Evolutionary conservation across 1,140 invertebrate genomes (phyloP).

Genomic region (Apis cerana): DNA sequence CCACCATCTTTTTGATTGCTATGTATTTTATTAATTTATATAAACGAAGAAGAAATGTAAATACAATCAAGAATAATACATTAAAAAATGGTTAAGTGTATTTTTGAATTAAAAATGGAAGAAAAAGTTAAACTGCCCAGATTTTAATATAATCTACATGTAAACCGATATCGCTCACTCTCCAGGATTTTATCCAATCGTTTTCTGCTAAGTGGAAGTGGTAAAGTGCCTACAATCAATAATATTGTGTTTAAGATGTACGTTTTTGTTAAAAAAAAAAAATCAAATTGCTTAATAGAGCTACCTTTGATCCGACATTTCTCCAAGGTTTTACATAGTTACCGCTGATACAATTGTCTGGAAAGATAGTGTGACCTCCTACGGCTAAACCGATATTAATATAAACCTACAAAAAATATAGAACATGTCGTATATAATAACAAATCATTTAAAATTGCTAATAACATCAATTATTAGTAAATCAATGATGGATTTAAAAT

Average conservation of each 20-base stretch:
- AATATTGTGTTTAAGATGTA: not conserved
- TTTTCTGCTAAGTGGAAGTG: slow-evolving; percentile 80
- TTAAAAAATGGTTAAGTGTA: not conserved
- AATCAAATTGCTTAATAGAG: not conserved
- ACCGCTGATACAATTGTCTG: slow-evolving; percentile 79
- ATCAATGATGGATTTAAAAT: no score
- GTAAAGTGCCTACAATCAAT: slow-evolving; percentile 76
- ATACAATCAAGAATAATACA: not conserved
- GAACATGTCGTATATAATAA: no score
- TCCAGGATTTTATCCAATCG: slow-evolving; percentile 84
- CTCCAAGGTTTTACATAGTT: slow-evolving; percentile 86
- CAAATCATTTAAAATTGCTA: not conserved
- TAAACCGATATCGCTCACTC: slow-evolving; percentile 79
- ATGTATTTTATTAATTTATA: not conserved
- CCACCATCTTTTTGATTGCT: not conserved
- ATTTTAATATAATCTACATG: slow-evolving; percentile 85
- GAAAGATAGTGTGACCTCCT: slow-evolving; percentile 88
- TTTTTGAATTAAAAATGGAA: not conserved
- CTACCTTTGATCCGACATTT: slow-evolving; percentile 80
- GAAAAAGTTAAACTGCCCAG: slow-evolving; percentile 79
- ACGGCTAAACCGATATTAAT: slow-evolving; percentile 87
- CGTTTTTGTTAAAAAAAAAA: not conserved
- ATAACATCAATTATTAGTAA: not conserved
- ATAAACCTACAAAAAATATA: slow-evolving; percentile 84
- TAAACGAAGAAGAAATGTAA: not conserved